Conservation (phyloP, 2,113 vertebrate genomes). For the Cyanocitta stelleri region DNA sequence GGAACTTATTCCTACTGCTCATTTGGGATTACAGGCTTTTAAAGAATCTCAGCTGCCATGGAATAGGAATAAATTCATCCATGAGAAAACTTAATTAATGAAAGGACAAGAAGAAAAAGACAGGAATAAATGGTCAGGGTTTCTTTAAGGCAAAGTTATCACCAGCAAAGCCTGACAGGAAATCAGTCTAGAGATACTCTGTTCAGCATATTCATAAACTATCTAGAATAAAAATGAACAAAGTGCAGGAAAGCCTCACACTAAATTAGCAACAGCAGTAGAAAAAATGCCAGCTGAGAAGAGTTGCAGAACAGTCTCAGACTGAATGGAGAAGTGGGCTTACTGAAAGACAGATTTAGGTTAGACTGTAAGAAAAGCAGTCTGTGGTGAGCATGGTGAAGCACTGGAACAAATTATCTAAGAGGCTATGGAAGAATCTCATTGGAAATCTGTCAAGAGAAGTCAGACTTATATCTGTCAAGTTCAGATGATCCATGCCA, state of each 20-base stretch:
- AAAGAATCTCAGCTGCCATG: background rate
- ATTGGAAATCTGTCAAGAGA: background rate
- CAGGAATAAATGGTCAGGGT: background rate
- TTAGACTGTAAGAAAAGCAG: background rate
- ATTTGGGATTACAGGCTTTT: background rate
- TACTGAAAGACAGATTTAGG: background rate
- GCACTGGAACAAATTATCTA: background rate
- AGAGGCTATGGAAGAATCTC: background rate
- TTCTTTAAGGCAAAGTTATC: background rate
- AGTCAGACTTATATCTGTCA: background rate
- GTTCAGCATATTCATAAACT: background rate
- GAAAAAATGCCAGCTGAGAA: background rate
- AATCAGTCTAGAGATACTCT: background rate
- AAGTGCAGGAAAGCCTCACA: background rate
- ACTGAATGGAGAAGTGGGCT: background rate
- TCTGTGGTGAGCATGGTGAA: background rate
- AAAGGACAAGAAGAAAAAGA: background rate
- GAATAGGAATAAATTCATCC: background rate
- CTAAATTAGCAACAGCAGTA: background rate
- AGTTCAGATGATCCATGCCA: background rate
- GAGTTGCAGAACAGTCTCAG: background rate
- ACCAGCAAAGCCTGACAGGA: background rate
- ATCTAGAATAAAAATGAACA: background rate
- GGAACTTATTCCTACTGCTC: background rate
- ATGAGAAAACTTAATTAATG: background rate